These are phyloP conservation scores for Leuciscus idus DNA, from an alignment of 2,113 vertebrate genomes.

Conservation along the genomic window DNA sequence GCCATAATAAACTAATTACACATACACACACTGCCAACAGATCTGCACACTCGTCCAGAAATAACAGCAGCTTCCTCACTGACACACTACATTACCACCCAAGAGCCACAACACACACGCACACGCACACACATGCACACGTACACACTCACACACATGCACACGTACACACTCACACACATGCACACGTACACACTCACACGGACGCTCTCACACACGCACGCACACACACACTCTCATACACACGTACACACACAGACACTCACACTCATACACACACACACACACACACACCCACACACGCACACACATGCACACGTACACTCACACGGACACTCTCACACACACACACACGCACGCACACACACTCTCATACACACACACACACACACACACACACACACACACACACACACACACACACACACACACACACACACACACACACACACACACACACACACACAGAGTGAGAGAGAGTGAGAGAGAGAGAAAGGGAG, in stretches of 20 bases:
- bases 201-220: conserved; percentile 8
- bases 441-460: conserved; percentile 3
- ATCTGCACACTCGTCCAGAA: conserved; percentile 36
- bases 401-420: neutral
- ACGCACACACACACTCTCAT: no score
- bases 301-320: neutral
- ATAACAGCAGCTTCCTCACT: conserved; percentile 52
- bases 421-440: neutral
- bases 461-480: neutral
- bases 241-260: no score
- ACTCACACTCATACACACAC: neutral
- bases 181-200: neutral
- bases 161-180: conserved; percentile 2
- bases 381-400: conserved; percentile 31
- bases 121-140: conserved; percentile 9
- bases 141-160: neutral
- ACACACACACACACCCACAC: neutral
- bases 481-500: neutral
- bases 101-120: conserved; percentile 44
- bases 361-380: conserved; percentile 26
- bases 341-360: neutral
- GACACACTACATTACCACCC: conserved; percentile 32
- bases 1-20: conserved; percentile 50
- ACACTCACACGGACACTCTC: neutral
- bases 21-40: conserved; percentile 45